Base-by-base conservation (phyloP, 2,797 vertebrate species). In the Amniataba percoides region DNA sequence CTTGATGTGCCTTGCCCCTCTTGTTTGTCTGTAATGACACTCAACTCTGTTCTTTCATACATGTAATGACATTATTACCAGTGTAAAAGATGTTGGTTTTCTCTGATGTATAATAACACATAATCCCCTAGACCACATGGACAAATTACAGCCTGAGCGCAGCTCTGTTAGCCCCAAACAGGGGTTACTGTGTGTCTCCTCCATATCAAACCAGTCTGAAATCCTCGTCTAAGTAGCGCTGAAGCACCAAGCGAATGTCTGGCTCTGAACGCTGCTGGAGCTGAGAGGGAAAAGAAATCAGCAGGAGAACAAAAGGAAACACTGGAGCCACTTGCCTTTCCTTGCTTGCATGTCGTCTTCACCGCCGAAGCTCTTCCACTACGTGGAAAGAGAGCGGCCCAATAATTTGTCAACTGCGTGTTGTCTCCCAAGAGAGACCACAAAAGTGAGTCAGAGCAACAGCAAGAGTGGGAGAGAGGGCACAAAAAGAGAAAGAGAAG, bases 101-200 rank as follows among this genome's bases (percentile, higher is more conserved):
- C 82, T 84, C 71, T 78, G 64, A 82, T 75, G 76, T 74, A 56
- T 67, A 86, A 87, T 77, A 71, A 58, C 56, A 83, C 77, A 84
- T 74, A 87, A 88, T 78, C 70, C 23, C 18, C 12, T 14, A 14
- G 31, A 77, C 83, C 85, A 77, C 75, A 83, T 65, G 70, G 74
- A 68, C 61, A 81, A 84, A 90, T 88, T 83, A 61, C 66, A 85
- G 79, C 62, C 42, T 34, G 6, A 74, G 34, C 72, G 71, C 23
- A 49, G 52, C 56, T 78, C 42, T 68, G 14, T 73, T 60, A 25
- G 31, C 62, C 63, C 40, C 56, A 78, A 82, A 71, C 55, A 76
- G 59, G 72, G 58, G 21, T 74, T 55, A 27, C 58, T 40, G 65
- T 63, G 48, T 25, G 74, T 70, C 74, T 77, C 49, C 61, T 70